Evolutionary conservation across 2,888 invertebrate species (phyloP), one percentile per base, ranked within the genome.

Genomic region (Rhodophaea formosa): DNA sequence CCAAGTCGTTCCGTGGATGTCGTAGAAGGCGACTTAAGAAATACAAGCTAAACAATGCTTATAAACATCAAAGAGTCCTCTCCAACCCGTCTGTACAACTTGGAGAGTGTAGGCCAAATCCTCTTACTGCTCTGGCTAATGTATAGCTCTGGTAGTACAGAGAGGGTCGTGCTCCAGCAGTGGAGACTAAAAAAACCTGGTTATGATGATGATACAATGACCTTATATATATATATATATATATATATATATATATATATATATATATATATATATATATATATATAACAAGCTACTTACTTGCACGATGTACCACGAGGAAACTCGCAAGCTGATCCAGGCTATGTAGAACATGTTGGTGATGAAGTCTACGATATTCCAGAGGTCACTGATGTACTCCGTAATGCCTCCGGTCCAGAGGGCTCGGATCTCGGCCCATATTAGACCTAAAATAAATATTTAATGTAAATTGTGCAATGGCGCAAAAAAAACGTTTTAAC

Each of bases 331-430:
- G 58, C 96, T 94, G 66, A 99, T 95, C 94, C 99, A 99, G 45
- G 97, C 95, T 17, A 99, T 96, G 80, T 99, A 99, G 73, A 99
- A 96, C 70, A 96, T 94, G 81, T 99, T 99, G 7, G 99, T 99
- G 71, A 98, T 96, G 80, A 99, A 99, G 86, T 99, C 99, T 5
- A 99, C 96, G 62, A 99, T 97, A 80, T 99, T 99, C 99, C 99
- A 99, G 65, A 99, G 93, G 84, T 99, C 99, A 67, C 95, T 95
- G 47, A 97, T 93, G 80, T 99, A 99, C 67, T 98, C 98, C 68
- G 95, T 88, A 7, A 99, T 86, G 0, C 99, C 99, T 57, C 96
- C 96, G 2, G 95, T 93, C 96, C 98, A 99, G 8, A 99, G 86
- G 3, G 98, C 93, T 78, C 97, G 94, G 64, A 99, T 95, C 92